These are phyloP conservation scores for Elachura formosa DNA, from an alignment of 2,113 vertebrate species.

Conservation along the genomic window DNA sequence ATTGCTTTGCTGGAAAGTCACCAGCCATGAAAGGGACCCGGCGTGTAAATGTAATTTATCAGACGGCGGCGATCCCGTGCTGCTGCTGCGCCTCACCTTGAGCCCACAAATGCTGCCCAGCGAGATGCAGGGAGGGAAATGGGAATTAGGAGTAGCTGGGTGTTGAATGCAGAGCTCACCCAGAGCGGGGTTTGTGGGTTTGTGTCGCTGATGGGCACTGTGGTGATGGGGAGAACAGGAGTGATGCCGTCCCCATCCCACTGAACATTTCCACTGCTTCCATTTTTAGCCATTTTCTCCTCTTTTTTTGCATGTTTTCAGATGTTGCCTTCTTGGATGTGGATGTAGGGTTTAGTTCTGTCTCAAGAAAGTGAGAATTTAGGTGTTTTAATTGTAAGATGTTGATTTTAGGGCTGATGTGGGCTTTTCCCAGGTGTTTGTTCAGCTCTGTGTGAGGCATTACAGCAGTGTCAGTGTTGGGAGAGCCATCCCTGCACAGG, in stretches of 20 bases:
- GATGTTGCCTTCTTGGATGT: accelerated
- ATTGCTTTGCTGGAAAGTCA: slow-evolving; percentile 99
- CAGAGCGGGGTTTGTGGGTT: not conserved
- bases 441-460: not conserved
- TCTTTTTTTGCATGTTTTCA: not conserved
- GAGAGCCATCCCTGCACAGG: not conserved
- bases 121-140: not conserved
- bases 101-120: slow-evolving; percentile 46
- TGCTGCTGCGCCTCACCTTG: slow-evolving; percentile 84
- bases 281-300: not conserved
- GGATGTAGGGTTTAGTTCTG: not conserved
- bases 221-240: accelerated
- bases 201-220: accelerated
- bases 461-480: not conserved
- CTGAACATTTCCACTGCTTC: too few relatives aligned
- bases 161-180: not conserved
- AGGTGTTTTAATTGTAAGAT: not conserved
- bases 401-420: not conserved
- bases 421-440: accelerated
- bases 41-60: slow-evolving; percentile 87
- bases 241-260: not conserved
- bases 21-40: slow-evolving; percentile 88
- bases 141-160: slow-evolving; percentile 1
- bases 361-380: accelerated
- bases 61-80: slow-evolving; percentile 67